Conservation (phyloP, 2,797 vertebrate species). For the Balearica regulorum region DNA sequence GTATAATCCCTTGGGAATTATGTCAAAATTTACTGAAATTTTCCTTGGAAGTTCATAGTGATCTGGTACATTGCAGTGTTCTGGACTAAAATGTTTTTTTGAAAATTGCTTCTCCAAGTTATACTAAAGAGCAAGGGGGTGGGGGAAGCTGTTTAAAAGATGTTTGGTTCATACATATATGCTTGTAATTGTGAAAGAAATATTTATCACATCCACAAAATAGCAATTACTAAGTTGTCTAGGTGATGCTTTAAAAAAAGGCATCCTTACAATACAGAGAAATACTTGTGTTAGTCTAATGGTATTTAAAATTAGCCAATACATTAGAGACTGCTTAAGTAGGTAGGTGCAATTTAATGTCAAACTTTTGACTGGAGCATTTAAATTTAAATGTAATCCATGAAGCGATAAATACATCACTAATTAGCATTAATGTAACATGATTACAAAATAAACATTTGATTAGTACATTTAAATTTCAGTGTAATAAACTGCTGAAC, state of each 20-base stretch:
- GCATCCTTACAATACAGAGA: neutral
- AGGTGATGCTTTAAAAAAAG: neutral
- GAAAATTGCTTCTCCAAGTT: neutral
- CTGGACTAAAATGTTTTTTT: neutral
- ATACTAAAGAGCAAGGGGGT: neutral
- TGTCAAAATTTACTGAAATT: neutral
- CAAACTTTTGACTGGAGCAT: constrained; percentile 48
- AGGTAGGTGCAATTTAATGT: constrained; percentile 46
- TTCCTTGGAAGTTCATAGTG: neutral
- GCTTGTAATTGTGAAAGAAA: neutral
- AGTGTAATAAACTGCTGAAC: constrained; percentile 52
- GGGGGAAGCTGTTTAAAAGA: accelerated
- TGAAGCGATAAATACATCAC: constrained; percentile 57
- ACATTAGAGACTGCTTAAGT: constrained; percentile 4
- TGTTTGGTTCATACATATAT: neutral
- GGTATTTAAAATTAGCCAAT: constrained; percentile 1
- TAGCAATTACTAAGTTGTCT: neutral
- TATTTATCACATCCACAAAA: neutral
- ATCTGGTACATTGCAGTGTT: neutral
- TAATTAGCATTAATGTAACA: constrained; percentile 70
- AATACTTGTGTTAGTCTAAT: neutral
- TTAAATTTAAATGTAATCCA: constrained; percentile 68
- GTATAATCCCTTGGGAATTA: neutral
- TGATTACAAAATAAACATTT: constrained; percentile 72
- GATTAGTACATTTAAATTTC: constrained; percentile 71